phyloP scores from a whole-genome alignment of 2,113 vertebrate genomes.

The Oryzias celebensis region DNA sequence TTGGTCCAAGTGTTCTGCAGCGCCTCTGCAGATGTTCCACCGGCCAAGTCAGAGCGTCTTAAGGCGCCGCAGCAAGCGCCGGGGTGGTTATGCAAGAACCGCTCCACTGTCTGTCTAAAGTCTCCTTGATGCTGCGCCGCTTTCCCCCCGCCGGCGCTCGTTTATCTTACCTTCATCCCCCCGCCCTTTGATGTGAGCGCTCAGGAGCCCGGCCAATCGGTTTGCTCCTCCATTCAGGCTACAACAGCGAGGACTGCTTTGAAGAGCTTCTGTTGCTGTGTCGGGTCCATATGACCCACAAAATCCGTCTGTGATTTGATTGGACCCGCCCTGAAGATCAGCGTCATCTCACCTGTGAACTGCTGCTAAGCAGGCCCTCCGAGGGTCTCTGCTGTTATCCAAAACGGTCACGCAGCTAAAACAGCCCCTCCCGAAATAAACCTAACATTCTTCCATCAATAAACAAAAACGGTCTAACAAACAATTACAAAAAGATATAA shows the following conservation, averaged over 20 bases:
- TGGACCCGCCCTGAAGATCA: background rate
- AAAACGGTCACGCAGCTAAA: no score
- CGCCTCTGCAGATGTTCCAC: slow-evolving; percentile 47
- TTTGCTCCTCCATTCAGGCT: slow-evolving; percentile 4
- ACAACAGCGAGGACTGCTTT: background rate
- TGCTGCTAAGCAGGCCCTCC: slow-evolving; percentile 4
- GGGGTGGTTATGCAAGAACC: slow-evolving; percentile 39
- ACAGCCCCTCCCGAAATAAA: no score
- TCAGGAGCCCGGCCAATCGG: slow-evolving; percentile 7
- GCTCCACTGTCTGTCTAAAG: slow-evolving; percentile 40
- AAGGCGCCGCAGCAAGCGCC: slow-evolving; percentile 1
- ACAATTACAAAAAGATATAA: no score
- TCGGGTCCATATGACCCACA: background rate
- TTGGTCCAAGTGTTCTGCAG: slow-evolving; percentile 57
- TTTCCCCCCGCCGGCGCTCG: slow-evolving; percentile 7
- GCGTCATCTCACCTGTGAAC: slow-evolving; percentile 8
- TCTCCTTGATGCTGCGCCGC: slow-evolving; percentile 35
- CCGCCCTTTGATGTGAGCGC: slow-evolving; percentile 9
- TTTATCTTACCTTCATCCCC: background rate
- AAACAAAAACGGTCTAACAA: no score
- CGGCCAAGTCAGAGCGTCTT: slow-evolving; percentile 37
- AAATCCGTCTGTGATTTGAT: no score
- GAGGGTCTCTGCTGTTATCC: slow-evolving; percentile 3
- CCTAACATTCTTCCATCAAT: no score
- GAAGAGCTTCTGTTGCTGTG: background rate